Base-by-base conservation (phyloP, 2,113 vertebrate species). In the Athene noctua region DNA sequence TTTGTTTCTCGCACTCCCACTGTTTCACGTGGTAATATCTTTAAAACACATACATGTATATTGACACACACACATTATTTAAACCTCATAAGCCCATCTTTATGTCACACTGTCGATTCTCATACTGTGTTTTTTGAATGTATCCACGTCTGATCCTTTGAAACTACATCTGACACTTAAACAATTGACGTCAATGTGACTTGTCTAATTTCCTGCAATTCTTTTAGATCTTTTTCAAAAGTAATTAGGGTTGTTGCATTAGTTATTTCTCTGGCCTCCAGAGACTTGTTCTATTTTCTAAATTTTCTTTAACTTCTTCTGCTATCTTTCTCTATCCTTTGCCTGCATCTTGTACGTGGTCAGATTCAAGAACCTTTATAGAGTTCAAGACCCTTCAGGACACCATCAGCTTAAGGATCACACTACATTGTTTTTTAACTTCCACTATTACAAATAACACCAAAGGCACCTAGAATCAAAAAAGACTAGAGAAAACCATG, bases 191-290 rank as follows among this genome's bases (percentile, higher is more conserved):
- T 96, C 94, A 97, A 94, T 97, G 91, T 96, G 94, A 84, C 91
- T 95, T 61, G 79, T 95, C 93, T 97, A 97, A 98, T 97, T 98
- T 97, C 74, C 94, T 96, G 85, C 94, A 92, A 96, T 97, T 96
- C 79, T 95, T 97, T 97, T 92, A 97, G 84, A 96, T 92, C 46
- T 42, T 95, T 97, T 96, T 93, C 52, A 88, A 91, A 97, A 97
- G 94, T 96, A 97, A 97, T 97, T 96, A 90, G 26, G 73, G 71
- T 92, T 92, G 75, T 95, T 94, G 65, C 87, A 96, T 96, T 97
- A 96, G 79, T 77, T 95, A 77, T 82, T 80, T 90, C 40, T 84
- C 62, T 93, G 81, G 86, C 46, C 55, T 96, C 44, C 52, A 85
- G 80, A 80, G 82, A 95, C 51, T 67, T 91, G 54, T 52, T 68